Evolutionary conservation across 2,113 vertebrate genomes (phyloP), one percentile per base, ranked within the genome.

Genomic region (Toxostoma redivivum): DNA sequence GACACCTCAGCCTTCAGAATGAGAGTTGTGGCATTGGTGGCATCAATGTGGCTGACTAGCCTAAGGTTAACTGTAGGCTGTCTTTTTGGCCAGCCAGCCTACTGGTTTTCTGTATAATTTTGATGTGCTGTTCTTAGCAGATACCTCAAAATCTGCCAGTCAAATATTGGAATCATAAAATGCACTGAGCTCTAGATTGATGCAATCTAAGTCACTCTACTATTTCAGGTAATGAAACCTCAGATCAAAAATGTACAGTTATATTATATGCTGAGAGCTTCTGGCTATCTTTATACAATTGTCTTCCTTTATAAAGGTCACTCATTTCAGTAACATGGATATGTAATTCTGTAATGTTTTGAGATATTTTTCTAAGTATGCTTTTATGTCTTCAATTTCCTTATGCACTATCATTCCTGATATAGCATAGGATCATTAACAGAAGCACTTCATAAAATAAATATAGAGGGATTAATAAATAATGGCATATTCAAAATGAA

Each of bases 391-490:
- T 94, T 91, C 45, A 40, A 84, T 95, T 91, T 94, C 45, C 22
- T 82, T 80, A 31, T 73, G 70, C 7, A 2, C 38, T 40, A 4
- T 89, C 47, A 20, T 84, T 65, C 86, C 61, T 37, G 85, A 87
- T 95, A 53, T 73, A 89, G 83, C 67, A 40, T 7, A 70, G 48
- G 50, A 83, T 94, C 94, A 48, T 96, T 90, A 95, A 62, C 13
- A 42, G 71, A 85, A 85, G 28, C 38, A 70, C 44, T 81, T 94
- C 58, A 77, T 87, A 33, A 87, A 92, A 94, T 62, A 91, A 95
- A 90, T 66, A 87, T 71, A 50, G 57, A 66, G 48, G 23, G 57
- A 94, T 94, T 90, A 95, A 96, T 91, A 96, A 87, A 28, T 86
- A 86, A 92, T 88, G 54, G 16, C 54, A 45, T 80, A 50, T 95